These are phyloP conservation scores for Lutraria lutraria DNA, from an alignment of 2,888 invertebrate genomes.

Conservation along the genomic window DNA sequence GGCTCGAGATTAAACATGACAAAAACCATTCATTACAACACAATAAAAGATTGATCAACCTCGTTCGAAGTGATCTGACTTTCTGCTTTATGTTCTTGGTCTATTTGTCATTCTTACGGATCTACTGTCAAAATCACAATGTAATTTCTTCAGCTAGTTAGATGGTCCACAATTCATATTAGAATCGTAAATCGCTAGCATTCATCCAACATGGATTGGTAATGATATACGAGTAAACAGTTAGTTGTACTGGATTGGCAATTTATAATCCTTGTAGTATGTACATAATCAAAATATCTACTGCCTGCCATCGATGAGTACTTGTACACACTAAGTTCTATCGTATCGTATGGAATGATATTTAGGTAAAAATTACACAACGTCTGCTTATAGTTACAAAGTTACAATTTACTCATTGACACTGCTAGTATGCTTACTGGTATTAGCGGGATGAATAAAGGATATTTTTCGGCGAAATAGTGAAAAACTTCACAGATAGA, in stretches of 20 bases:
- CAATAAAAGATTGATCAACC: neutral
- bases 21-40: neutral
- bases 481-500: no score
- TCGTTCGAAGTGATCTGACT: neutral
- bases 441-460: no score
- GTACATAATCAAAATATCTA: no score
- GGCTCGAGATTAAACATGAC: neutral
- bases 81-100: neutral
- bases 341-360: no score
- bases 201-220: neutral
- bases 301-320: no score
- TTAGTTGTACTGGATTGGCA: neutral
- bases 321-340: no score
- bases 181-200: neutral
- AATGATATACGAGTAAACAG: no score
- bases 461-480: no score
- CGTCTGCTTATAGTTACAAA: no score
- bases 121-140: neutral
- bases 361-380: no score
- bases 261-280: neutral
- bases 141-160: neutral
- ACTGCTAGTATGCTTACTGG: no score
- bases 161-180: neutral
- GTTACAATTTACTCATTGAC: no score
- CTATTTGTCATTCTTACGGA: conserved; percentile 9